phyloP scores from a whole-genome alignment of 2,797 vertebrate genomes.

The Myripristis murdjan region DNA sequence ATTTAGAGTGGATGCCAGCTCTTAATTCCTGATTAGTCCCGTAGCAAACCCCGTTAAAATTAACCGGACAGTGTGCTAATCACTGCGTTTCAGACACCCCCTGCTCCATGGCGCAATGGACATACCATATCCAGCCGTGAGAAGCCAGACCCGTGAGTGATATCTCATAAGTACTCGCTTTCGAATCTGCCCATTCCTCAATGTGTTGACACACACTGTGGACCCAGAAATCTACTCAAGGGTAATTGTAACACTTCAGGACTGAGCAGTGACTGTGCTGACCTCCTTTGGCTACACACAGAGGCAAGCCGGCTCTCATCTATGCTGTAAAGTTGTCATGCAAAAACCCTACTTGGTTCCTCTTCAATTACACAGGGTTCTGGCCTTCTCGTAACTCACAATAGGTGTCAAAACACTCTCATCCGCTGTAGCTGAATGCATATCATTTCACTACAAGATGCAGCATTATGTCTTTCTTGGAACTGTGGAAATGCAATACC shows the following conservation, averaged over 20 bases:
- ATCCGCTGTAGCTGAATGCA: not conserved
- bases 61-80: slow-evolving; percentile 89
- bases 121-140: slow-evolving; percentile 40
- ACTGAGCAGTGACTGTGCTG: slow-evolving; percentile 33
- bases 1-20: slow-evolving; percentile 87
- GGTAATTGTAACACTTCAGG: slow-evolving; percentile 66
- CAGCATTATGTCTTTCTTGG: slow-evolving; percentile 3
- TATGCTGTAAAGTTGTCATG: slow-evolving; percentile 9
- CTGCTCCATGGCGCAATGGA: slow-evolving; percentile 44
- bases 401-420: slow-evolving; percentile 12
- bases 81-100: slow-evolving; percentile 78
- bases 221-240: slow-evolving; percentile 49
- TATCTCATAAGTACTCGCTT: slow-evolving; percentile 51
- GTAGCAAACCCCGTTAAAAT: slow-evolving; percentile 88
- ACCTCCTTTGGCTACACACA: slow-evolving; percentile 45
- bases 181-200: slow-evolving; percentile 42
- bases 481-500: slow-evolving; percentile 24
- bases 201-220: slow-evolving; percentile 49
- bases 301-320: slow-evolving; percentile 25
- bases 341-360: not conserved
- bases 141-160: slow-evolving; percentile 48
- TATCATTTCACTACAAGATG: slow-evolving; percentile 17
- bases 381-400: slow-evolving; percentile 5
- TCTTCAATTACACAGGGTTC: slow-evolving; percentile 4
- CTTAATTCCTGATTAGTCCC: slow-evolving; percentile 91